Percentiles rank a stretch among this genome's conserved stretches.
These are phyloP conservation scores for Gopherus evgoodei DNA, from an alignment of 2,113 vertebrate genomes.

Conservation along the genomic window DNA sequence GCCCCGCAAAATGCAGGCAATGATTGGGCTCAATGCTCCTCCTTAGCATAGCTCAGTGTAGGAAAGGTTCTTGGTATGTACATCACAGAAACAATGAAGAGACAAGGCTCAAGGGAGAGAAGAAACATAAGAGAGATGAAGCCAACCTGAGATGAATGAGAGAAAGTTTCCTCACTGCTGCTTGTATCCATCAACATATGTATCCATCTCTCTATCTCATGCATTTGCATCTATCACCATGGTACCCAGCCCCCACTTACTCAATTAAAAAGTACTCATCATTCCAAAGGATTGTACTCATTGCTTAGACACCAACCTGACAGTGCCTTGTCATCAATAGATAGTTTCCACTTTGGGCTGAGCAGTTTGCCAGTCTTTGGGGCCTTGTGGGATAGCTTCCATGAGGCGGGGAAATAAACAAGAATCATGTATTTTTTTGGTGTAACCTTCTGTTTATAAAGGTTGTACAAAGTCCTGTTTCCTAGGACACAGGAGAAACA, in stretches of 20 bases:
- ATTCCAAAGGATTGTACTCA: background rate
- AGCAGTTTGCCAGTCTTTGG: background rate
- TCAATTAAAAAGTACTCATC: background rate
- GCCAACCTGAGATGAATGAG: too few relatives aligned
- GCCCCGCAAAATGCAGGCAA: background rate
- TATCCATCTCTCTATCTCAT: background rate
- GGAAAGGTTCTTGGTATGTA: background rate
- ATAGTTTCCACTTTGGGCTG: background rate
- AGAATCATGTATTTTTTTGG: too few relatives aligned
- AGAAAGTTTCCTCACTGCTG: too few relatives aligned
- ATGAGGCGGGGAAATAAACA: background rate
- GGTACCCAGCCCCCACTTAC: background rate
- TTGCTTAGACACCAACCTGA: background rate
- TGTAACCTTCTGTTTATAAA: too few relatives aligned
- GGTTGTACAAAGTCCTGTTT: background rate
- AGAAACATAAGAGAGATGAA: too few relatives aligned
- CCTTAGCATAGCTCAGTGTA: background rate
- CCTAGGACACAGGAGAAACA: background rate
- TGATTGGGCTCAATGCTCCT: background rate
- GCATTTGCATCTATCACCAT: background rate
- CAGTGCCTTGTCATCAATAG: background rate
- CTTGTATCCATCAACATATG: background rate
- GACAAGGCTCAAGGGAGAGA: too few relatives aligned
- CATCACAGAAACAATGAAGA: background rate
- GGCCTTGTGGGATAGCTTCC: background rate